Base-by-base conservation (phyloP, 2,113 vertebrate genomes). In the Catharus bicknelli region DNA sequence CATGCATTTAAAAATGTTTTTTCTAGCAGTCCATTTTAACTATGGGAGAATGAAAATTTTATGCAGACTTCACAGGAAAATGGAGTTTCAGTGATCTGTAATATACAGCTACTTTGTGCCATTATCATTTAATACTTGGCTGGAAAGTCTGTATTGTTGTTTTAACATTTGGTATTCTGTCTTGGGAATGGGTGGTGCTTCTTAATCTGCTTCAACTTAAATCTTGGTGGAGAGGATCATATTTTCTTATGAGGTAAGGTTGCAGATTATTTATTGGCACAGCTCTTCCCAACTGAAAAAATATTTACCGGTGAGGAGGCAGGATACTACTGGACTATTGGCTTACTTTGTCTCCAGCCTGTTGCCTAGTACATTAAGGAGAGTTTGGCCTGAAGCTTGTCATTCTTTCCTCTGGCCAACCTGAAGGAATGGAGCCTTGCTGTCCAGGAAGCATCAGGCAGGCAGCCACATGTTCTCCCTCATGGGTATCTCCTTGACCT, bases 131-230 rank as follows among this genome's bases (percentile, higher is more conserved):
- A 90, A 48, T 83, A n/a, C 85, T 93, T 95, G 54, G 38, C 90
- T 82, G 62, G 53, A 67, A 40, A 83, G 27, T 83, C 89, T 59
- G 53, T 48, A 86, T 73, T 95, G 72, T 96, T 95, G 47, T 95
- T 97, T 95, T 96, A 96, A 92, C 91, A 95, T 95, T 97, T 92
- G 85, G 50, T 90, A 63, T 92, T 88, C 85, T 59, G 83, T 92
- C 95, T 95, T 93, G 97, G 97, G 97, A 97, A 81, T 95, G 97
- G 97, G 96, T 90, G 83, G 96, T 95, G 84, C 89, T 13, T 90
- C 68, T 86, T 82, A 94, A 90, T 93, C 93, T 91, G 85, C 83
- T 95, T 93, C 88, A 85, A n/a, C 72, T 94, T 96, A 77, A 85
- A 68, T 86, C 96, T 94, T 95, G 32, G 70, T 94, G 80, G 92